Conservation (phyloP, 2,888 invertebrate genomes). For the Kuschelorhynchus macadamiae region DNA sequence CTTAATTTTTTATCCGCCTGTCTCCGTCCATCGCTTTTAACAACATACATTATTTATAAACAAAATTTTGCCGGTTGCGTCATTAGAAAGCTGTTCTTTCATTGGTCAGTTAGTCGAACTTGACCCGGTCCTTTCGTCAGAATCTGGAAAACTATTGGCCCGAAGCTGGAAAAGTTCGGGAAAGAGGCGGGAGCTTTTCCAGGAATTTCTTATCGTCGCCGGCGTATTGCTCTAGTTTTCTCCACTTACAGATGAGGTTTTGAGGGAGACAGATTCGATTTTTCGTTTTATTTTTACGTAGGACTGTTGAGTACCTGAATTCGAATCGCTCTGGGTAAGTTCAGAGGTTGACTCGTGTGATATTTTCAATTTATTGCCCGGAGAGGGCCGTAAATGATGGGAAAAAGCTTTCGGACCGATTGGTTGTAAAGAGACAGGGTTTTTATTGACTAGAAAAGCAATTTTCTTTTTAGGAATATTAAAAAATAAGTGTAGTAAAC, state of each 20-base stretch:
- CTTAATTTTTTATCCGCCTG: constrained; percentile 55
- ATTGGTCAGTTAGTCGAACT: constrained; percentile 64
- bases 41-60: constrained; percentile 69
- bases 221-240: constrained; percentile 41
- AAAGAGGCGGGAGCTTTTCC: constrained; percentile 30
- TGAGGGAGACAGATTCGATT: constrained; percentile 24
- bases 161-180: constrained; percentile 55
- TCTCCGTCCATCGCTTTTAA: constrained; percentile 60
- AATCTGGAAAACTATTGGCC: constrained; percentile 64
- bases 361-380: constrained; percentile 41
- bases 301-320: constrained; percentile 36
- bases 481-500: constrained; percentile 3
- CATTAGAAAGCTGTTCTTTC: constrained; percentile 62
- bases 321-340: constrained; percentile 25
- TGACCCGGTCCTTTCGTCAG: constrained; percentile 66
- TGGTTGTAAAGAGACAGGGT: constrained; percentile 25
- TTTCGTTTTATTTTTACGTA: constrained; percentile 40
- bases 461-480: neutral
- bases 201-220: constrained; percentile 41
- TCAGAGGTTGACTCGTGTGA: constrained; percentile 29
- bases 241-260: constrained; percentile 41
- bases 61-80: constrained; percentile 66
- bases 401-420: constrained; percentile 32
- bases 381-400: constrained; percentile 22
- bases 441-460: constrained; percentile 16